Conservation (phyloP, 2,888 invertebrate genomes). For the Galerucella pusilla region DNA sequence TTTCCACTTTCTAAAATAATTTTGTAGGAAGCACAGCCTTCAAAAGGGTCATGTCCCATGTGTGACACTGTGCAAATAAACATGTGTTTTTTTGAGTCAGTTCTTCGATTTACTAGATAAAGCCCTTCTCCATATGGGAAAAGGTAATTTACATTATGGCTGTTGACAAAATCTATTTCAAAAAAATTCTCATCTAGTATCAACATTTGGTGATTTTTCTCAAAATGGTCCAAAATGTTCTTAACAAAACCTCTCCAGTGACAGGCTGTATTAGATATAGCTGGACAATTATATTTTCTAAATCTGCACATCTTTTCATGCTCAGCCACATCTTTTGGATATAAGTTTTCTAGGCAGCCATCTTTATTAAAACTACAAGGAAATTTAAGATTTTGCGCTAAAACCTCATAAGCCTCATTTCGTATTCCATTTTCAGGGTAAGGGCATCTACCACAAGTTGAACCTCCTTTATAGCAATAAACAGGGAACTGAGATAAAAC, state of each 20-base stretch:
- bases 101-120: conserved; percentile 54
- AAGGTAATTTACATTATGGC: conserved; percentile 55
- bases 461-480: conserved; percentile 45
- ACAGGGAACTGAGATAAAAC: conserved; percentile 56
- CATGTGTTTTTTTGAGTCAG: conserved; percentile 45
- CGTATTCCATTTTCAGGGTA: conserved; percentile 47
- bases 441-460: conserved; percentile 57
- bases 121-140: conserved; percentile 52
- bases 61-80: conserved; percentile 53
- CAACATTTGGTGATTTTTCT: conserved; percentile 52
- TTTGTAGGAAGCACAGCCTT: conserved; percentile 41
- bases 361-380: conserved; percentile 53
- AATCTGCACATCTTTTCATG: conserved; percentile 56
- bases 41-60: conserved; percentile 43
- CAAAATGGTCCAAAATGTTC: conserved; percentile 56
- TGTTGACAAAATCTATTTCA: conserved; percentile 57
- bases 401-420: conserved; percentile 53
- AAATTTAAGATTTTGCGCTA: conserved; percentile 53
- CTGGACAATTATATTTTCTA: conserved; percentile 52
- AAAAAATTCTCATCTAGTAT: conserved; percentile 53
- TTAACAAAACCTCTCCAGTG: conserved; percentile 53
- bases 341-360: conserved; percentile 55
- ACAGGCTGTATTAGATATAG: conserved; percentile 46
- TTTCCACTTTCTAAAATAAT: conserved; percentile 45
- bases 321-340: conserved; percentile 46